Conservation (phyloP, 1,140 invertebrate species). For the Doryteuthis pealeii region DNA sequence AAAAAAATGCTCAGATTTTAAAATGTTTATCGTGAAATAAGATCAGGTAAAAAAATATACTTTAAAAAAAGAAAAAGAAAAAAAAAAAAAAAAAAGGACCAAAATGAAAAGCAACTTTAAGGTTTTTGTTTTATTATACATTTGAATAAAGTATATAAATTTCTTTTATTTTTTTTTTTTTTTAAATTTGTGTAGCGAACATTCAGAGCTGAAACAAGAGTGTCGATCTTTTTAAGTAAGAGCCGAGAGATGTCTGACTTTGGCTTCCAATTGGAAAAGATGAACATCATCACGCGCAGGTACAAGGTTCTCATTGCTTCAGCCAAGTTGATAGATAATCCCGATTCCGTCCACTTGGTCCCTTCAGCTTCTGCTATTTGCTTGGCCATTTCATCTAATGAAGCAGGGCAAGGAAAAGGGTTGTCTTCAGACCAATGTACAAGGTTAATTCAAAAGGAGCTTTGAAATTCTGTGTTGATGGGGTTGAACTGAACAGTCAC, state of each 20-base stretch:
- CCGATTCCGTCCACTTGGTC: conserved; percentile 81
- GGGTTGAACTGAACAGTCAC: conserved; percentile 46
- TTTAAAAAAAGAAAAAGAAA: too few species aligned
- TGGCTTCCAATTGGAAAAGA: conserved; percentile 73
- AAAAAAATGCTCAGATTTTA: too few species aligned
- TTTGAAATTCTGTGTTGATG: conserved; percentile 13
- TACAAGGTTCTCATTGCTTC: conserved; percentile 75
- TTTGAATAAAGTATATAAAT: conserved; percentile 1
- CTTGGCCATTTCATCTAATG: conserved; percentile 74
- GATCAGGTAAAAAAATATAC: too few species aligned
- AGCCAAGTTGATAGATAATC: conserved; percentile 86
- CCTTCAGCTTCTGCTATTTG: conserved; percentile 75
- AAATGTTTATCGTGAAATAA: too few species aligned
- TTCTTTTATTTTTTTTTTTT: too few species aligned
- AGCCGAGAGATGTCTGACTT: conserved; percentile 16
- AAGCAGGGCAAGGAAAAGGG: conserved; percentile 67
- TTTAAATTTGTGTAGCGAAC: too few species aligned
- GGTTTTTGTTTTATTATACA: conserved; percentile 2
- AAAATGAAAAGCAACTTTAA: background rate
- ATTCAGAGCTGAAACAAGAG: too few species aligned
- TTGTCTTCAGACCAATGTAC: conserved; percentile 81
- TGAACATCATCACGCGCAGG: conserved; percentile 70
- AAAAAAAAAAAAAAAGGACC: too few species aligned
- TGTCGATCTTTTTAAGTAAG: background rate
- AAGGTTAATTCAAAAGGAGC: conserved; percentile 73